A percentile compares a stretch with the other conserved stretches of the same genome.
Conservation (phyloP, 2,113 vertebrate species). For the Peucedramus taeniatus region DNA sequence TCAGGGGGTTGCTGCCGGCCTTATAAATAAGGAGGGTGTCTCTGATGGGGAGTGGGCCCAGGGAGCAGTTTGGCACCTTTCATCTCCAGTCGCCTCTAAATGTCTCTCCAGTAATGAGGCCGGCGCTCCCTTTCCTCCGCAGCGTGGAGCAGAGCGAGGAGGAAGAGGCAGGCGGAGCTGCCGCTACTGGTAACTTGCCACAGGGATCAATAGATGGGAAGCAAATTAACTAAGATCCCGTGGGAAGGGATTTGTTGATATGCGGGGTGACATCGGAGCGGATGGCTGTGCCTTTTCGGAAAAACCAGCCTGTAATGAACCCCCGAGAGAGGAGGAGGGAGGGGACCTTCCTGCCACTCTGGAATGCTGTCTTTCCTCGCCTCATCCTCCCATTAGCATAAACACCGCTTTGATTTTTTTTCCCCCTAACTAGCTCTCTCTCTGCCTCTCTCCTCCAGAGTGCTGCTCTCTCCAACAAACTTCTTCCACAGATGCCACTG, state of each 20-base stretch:
- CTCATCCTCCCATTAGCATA: background rate
- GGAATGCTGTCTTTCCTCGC: background rate
- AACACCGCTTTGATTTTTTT: background rate
- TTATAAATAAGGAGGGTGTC: background rate
- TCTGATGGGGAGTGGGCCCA: background rate
- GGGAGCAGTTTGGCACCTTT: constrained; percentile 22
- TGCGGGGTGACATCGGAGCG: background rate
- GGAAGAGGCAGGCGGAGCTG: constrained; percentile 11
- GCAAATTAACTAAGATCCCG: constrained; percentile 52
- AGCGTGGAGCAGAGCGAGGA: background rate
- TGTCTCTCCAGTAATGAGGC: constrained; percentile 7
- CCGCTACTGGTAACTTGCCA: constrained; percentile 49
- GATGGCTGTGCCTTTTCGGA: background rate
- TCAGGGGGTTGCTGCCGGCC: background rate
- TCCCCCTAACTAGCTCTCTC: background rate
- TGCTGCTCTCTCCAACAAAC: background rate
- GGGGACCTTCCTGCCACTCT: background rate
- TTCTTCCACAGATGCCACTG: background rate
- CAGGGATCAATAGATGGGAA: constrained; percentile 55
- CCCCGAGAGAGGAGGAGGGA: constrained; percentile 7
- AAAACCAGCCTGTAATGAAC: constrained; percentile 48
- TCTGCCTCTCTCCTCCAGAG: background rate
- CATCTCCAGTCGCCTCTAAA: background rate
- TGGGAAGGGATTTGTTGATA: constrained; percentile 54
- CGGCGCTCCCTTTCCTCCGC: background rate